Percentiles rank a stretch among this genome's conserved stretches.
phyloP scores from a whole-genome alignment of 2,797 vertebrate genomes.

The Loriculus beryllinus region DNA sequence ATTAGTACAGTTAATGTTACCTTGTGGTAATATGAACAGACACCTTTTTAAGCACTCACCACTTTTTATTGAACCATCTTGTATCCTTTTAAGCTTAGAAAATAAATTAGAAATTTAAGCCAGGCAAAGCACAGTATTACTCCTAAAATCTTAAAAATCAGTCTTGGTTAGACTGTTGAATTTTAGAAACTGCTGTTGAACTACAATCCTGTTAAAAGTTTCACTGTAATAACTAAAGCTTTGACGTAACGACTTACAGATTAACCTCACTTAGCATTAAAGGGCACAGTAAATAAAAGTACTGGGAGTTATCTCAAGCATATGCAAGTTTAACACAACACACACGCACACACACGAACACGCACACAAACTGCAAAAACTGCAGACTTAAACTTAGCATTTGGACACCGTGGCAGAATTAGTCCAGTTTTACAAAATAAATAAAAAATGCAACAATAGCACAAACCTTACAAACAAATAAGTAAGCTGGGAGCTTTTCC shows the following conservation, averaged over 20 bases:
- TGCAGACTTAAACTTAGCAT: not conserved
- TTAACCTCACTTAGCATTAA: slow-evolving; percentile 12
- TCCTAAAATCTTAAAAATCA: not conserved
- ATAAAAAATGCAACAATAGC: not conserved
- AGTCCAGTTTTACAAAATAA: not conserved
- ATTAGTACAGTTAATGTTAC: not conserved
- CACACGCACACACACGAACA: not conserved
- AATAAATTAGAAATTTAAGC: not conserved
- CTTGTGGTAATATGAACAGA: not conserved
- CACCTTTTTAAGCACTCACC: not conserved
- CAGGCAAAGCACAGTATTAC: not conserved
- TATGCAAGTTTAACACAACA: not conserved
- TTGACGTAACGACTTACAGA: not conserved
- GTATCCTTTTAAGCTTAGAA: not conserved
- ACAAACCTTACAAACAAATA: not conserved
- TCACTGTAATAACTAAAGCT: not conserved
- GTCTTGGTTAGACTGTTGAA: not conserved
- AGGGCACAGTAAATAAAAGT: not conserved
- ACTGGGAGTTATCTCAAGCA: not conserved
- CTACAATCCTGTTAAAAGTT: not conserved
- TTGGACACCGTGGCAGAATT: not conserved
- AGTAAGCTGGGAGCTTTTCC: not conserved
- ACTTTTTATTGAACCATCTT: not conserved
- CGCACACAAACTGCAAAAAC: not conserved
- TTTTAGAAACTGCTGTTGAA: not conserved